Base-by-base conservation (phyloP, 1,140 invertebrate genomes). In the Halictus rubicundus region DNA sequence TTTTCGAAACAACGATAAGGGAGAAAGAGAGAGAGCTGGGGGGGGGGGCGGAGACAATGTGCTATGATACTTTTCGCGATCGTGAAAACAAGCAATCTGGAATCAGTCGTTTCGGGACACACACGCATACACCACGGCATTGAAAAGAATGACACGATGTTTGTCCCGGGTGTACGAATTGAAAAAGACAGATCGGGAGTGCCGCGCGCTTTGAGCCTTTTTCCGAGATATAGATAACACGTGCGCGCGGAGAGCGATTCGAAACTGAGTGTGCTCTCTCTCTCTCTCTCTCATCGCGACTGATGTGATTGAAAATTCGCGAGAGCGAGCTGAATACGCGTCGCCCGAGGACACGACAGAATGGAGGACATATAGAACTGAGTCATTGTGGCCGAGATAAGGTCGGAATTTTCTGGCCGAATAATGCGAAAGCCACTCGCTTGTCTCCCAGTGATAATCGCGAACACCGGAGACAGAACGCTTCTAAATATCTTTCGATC, bases 301-400 rank as follows among this genome's bases (percentile, higher is more conserved):
- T 63, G 75, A 71, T 60, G 68, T 68, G 75, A 78, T 78, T 71
- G 75, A 71, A 71, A 78, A 71, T 49, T 52, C 19, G 60, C 49
- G 23, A 52, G 32, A 49, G 57, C 0, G 49, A 16, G 4, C 49
- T 52, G 49, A 52, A 52, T 52, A 52, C 14, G 6, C 16, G 49
- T 16, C 49, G 49, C 42, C 49, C 19, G 49, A 16, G 49, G 49
- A 52, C 49, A 52, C 49, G 49, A 3, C 49, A 5, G 49, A 52
- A 52, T 21, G 19, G 49, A 52, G 49, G 16, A 52, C 39, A 61
- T 49, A 32, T 27, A 16, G 37, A 9, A 37, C 49, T 9, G 73
- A 49, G 57, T 59, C 78, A 76, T 68, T 46, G 69, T 73, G 69
- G 61, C 39, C n/a, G 52, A 78, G 68, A 81, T 81, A 81, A 81